Base-by-base conservation (phyloP, 2,113 vertebrate species). In the Dascyllus trimaculatus region DNA sequence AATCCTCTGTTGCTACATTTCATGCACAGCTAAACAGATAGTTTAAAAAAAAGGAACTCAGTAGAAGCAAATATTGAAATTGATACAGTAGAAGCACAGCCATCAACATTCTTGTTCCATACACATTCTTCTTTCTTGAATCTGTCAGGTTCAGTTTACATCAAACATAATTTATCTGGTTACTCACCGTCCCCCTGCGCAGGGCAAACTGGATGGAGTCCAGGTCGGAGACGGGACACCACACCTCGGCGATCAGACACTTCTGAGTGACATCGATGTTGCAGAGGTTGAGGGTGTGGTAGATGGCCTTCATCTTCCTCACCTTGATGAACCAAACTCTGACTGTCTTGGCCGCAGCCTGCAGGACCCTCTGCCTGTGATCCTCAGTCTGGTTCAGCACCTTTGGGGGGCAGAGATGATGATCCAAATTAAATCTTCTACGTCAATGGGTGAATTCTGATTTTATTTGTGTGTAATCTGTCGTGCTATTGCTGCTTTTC, bases 141-240 rank as follows among this genome's bases (percentile, higher is more conserved):
- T 7, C 32, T 32, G 32, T 32, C 6, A 1, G 7, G 32, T 60
- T 11, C 1, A 4, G 32, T 35, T 60, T 43, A 54, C 3, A 32
- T n/a, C 13, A 21, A 40, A 11, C 40, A 59, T 11, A 2, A n/a
- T 45, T 4, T 14, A 24, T 17, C 21, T 35, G 19, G 10, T n/a
- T 17, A 95, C 97, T 97, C 90, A 99, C 98, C 57, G 98, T 99
- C 70, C 98, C 98, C 52, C 98, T 95, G 46, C 98, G 94, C 63
- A 99, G 96, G n/a, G 98, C 98, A 79, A 99, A 99, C 95, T 99
- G 98, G 90, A 99, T 99, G 71, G 98, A 98, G 84, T 99, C 98
- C 0, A 99, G 91, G 93, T 99, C 97, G 0, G 97, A 96, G 22
- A 99, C 95, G 0, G 98, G 97, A 81, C 98, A 99, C 98, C 98